These are phyloP conservation scores for Apteryx owenii DNA, from an alignment of 2,113 vertebrate species.

Conservation along the genomic window DNA sequence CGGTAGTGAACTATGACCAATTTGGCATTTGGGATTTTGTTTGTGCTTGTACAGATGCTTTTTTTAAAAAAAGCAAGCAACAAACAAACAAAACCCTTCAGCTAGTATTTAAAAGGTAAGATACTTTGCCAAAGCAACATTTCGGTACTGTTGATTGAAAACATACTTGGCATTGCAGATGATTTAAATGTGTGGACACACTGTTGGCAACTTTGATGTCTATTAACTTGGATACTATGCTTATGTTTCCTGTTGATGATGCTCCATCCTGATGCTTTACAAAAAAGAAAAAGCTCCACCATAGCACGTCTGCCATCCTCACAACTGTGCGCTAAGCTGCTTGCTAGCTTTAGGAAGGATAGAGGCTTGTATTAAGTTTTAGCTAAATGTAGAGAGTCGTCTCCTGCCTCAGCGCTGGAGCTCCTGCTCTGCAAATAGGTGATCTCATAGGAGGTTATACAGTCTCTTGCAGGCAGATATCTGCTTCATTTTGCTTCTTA, in stretches of 20 bases:
- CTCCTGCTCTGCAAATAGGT: background rate
- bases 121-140: conserved; percentile 13
- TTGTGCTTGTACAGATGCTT: conserved; percentile 14
- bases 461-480: background rate
- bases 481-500: background rate
- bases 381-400: background rate
- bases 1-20: background rate
- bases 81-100: background rate
- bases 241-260: background rate
- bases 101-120: background rate
- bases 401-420: background rate
- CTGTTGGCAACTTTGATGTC: background rate
- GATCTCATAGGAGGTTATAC: background rate
- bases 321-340: background rate
- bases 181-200: background rate
- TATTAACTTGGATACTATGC: background rate
- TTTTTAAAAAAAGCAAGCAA: background rate
- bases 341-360: background rate
- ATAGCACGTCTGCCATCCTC: background rate
- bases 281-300: background rate
- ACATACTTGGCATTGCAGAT: background rate
- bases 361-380: background rate
- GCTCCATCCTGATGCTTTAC: background rate
- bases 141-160: conserved; percentile 27
- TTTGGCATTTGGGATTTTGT: background rate